Conservation (phyloP, 2,888 invertebrate species). For the Clivina fossor region DNA sequence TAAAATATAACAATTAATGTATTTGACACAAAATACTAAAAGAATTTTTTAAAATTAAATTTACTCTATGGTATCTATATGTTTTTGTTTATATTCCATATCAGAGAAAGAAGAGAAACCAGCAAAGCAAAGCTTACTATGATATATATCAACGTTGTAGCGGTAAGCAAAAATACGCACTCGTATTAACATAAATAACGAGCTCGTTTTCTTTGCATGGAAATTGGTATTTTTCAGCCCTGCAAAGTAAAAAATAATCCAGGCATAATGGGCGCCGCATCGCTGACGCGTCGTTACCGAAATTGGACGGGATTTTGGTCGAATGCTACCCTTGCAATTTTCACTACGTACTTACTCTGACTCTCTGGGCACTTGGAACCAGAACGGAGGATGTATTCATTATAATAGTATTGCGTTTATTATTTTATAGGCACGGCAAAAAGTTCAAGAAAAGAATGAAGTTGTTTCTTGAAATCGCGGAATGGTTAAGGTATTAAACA, state of each 20-base stretch:
- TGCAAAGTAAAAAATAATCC: slow-evolving; percentile 35
- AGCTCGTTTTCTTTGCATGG: slow-evolving; percentile 33
- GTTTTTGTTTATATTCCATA: too few relatives aligned
- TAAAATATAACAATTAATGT: too few relatives aligned
- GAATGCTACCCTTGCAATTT: slow-evolving; percentile 13
- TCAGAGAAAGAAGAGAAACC: too few relatives aligned
- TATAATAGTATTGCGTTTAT: neutral
- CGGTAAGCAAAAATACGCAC: slow-evolving; percentile 28
- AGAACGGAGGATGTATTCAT: neutral
- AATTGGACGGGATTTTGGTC: slow-evolving; percentile 23
- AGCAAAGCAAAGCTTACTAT: too few relatives aligned
- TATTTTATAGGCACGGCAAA: neutral
- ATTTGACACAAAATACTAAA: too few relatives aligned
- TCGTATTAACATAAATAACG: slow-evolving; percentile 35
- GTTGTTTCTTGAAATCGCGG: too few relatives aligned
- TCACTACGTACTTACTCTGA: slow-evolving; percentile 6
- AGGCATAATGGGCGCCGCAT: slow-evolving; percentile 19
- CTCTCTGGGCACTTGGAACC: neutral
- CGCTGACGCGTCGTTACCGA: slow-evolving; percentile 20
- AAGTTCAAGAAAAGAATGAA: too few relatives aligned
- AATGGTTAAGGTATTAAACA: too few relatives aligned
- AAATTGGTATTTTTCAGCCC: slow-evolving; percentile 34
- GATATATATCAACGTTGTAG: too few relatives aligned
- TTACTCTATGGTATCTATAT: too few relatives aligned
- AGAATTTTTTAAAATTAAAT: too few relatives aligned